phyloP scores from a whole-genome alignment of 92 coral and sea anemone species.

The Epizoanthus ramosus region DNA sequence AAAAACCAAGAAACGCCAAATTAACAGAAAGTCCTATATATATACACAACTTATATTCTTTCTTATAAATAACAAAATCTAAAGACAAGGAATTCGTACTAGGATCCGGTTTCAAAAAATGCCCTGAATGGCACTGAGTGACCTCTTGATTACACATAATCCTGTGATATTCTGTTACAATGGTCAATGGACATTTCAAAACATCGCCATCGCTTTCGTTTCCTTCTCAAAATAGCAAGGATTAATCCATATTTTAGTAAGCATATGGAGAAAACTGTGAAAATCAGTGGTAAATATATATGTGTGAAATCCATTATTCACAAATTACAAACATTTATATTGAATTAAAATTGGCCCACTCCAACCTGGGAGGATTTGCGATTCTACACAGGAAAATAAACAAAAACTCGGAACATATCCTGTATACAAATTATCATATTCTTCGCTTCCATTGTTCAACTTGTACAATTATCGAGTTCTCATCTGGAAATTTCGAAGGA shows the following conservation, averaged over 20 bases:
- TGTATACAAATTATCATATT: neutral
- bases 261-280: neutral
- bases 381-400: conserved; percentile 15
- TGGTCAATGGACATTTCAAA: conserved; percentile 4
- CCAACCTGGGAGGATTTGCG: conserved; percentile 1
- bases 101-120: neutral
- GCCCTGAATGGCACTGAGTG: conserved; percentile 2
- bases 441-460: conserved; percentile 1
- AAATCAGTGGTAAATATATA: neutral
- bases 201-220: conserved; percentile 5
- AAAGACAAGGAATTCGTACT: neutral
- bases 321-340: neutral
- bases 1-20: neutral
- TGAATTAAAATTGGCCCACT: neutral
- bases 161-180: neutral
- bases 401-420: neutral
- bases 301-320: neutral
- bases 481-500: neutral
- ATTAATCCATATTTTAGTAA: neutral
- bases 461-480: neutral
- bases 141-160: neutral
- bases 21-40: neutral
- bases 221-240: neutral
- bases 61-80: neutral
- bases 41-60: neutral